A percentile compares a stretch with the other conserved stretches of the same genome.
Conservation (phyloP, 2,113 vertebrate genomes). For the Lampris megalopsis region DNA sequence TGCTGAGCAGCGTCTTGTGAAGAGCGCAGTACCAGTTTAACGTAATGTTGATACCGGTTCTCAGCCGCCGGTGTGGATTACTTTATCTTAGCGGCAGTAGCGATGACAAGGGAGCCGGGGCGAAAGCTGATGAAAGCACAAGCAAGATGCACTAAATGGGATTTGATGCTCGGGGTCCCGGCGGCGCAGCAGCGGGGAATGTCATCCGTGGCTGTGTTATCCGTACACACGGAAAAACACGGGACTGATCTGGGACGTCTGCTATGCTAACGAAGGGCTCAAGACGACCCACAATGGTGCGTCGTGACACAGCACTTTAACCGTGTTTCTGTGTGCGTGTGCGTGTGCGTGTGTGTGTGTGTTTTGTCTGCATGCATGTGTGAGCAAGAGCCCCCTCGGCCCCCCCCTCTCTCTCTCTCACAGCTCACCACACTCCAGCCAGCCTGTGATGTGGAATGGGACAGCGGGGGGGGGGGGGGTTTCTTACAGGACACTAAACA, state of each 20-base stretch:
- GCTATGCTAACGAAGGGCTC: constrained; percentile 15
- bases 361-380: constrained; percentile 27
- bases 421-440: constrained; percentile 33
- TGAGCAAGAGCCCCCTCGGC: background rate
- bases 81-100: no score
- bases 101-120: no score
- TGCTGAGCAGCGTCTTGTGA: no score
- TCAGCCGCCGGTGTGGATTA: no score
- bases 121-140: no score
- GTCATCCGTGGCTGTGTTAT: background rate
- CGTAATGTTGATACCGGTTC: no score
- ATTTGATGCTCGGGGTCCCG: no score
- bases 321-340: constrained; percentile 12
- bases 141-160: no score
- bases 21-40: no score
- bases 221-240: background rate
- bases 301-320: constrained; percentile 47
- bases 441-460: constrained; percentile 32
- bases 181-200: no score
- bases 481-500: constrained; percentile 34
- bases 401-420: constrained; percentile 5
- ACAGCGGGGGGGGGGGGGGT: constrained; percentile 10
- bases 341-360: constrained; percentile 4
- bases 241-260: background rate
- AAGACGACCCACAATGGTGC: constrained; percentile 38